phyloP scores from a whole-genome alignment of 2,113 vertebrate species.

The Rousettus leschenaultii region DNA sequence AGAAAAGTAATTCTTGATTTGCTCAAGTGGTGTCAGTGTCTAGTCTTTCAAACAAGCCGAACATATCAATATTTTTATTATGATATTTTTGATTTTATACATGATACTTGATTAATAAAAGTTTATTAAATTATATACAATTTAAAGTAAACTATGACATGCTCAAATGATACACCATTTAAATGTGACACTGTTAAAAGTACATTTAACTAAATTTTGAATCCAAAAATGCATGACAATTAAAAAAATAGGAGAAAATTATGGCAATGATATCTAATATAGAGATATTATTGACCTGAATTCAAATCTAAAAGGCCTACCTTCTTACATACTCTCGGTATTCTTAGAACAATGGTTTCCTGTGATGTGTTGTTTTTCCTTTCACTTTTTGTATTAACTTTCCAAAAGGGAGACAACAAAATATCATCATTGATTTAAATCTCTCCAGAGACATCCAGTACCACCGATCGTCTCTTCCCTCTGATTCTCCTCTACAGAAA shows the following conservation, averaged over 20 bases:
- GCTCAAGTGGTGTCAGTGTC: neutral
- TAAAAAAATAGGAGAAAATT: neutral
- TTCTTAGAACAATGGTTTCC: slow-evolving; percentile 16
- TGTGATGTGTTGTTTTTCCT: neutral
- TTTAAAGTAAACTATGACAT: neutral
- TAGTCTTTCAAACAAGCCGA: neutral
- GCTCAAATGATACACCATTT: neutral
- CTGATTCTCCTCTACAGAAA: slow-evolving; percentile 59
- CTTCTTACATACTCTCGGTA: neutral
- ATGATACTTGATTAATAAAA: neutral
- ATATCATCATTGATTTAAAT: slow-evolving; percentile 64
- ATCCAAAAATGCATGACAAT: neutral
- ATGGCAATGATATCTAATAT: neutral
- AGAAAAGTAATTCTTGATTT: neutral
- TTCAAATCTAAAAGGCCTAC: neutral
- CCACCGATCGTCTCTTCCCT: slow-evolving; percentile 55
- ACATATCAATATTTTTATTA: neutral
- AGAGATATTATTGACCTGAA: neutral
- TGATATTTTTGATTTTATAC: neutral
- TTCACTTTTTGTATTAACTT: slow-evolving; percentile 55
- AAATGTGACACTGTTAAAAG: neutral
- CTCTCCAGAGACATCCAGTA: slow-evolving; percentile 64
- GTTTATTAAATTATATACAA: neutral
- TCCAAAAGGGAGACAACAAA: slow-evolving; percentile 52
- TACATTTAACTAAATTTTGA: neutral